Base-by-base conservation (phyloP, 1,140 invertebrate genomes). In the Amyelois transitella region DNA sequence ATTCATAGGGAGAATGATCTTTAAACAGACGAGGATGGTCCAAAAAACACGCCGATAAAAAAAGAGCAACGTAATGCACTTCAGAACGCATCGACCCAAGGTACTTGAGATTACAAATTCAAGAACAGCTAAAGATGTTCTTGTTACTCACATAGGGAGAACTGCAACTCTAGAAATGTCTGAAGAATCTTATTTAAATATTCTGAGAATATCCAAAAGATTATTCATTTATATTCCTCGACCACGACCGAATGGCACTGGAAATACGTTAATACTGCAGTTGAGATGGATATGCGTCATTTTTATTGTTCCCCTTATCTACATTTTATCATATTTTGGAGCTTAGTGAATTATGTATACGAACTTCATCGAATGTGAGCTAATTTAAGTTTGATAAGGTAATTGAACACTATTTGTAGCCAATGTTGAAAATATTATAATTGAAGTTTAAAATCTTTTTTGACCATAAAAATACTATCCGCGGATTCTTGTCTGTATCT, bases 81-180 rank as follows among this genome's bases (percentile, higher is more conserved):
- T 66, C 59, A 67, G 21, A 47, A 53, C 55, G 60, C 60, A 65
- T 60, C 58, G 24, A 58, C 59, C 60, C 57, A 62, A 58, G 58
- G 54, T 58, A 65, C 64, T 73, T 43, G 62, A 73, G 70, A 70
- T 73, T 62, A 64, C 22, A 18, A 49, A 51, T 58, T 62, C 64
- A 64, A 21, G 60, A 74, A 45, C 7, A 47, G 60, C 60, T 53
- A 45, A 24, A 44, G 22, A 47, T 54, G 55, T 17, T 25, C 43
- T 44, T 43, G 51, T 53, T 44, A 18, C 43, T 18, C 25, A 22
- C 32, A 22, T 10, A 14, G 17, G 32, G 32, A 38, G n/a, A 14
- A 38, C n/a, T n/a, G 1, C 8, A 38, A 12, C 22, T 38, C 32
- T 8, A 38, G 32, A 14, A 14, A n/a, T 38, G 32, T 38, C 32